A percentile compares a stretch with the other conserved stretches of the same genome.
phyloP scores from a whole-genome alignment of 2,888 invertebrate species.

The Cyclophora albipunctata region DNA sequence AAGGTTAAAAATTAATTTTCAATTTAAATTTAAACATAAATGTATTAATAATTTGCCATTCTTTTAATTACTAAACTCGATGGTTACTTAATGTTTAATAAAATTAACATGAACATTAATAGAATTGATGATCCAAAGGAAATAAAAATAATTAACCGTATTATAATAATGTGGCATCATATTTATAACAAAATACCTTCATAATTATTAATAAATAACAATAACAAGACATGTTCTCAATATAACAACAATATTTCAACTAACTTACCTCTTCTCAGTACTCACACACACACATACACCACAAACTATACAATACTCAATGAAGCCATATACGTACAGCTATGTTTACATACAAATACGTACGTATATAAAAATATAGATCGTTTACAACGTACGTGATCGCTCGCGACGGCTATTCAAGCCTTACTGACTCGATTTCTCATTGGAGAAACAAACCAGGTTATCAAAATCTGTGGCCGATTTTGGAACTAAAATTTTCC shows the following conservation, averaged over 20 bases:
- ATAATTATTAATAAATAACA: too few relatives aligned
- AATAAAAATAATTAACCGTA: neutral
- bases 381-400: constrained; percentile 25
- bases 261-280: constrained; percentile 7
- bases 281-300: too few relatives aligned
- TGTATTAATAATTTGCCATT: neutral
- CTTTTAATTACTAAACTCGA: too few relatives aligned
- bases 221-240: too few relatives aligned
- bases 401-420: constrained; percentile 42
- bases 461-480: neutral
- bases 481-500: neutral
- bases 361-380: constrained; percentile 33
- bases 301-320: constrained; percentile 10
- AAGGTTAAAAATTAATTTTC: neutral
- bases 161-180: too few relatives aligned
- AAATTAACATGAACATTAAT: too few relatives aligned
- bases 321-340: constrained; percentile 33
- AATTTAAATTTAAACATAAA: neutral
- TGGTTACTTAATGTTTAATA: too few relatives aligned
- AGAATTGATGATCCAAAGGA: neutral
- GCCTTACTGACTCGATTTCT: constrained; percentile 45
- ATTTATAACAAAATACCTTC: too few relatives aligned
- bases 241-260: too few relatives aligned
- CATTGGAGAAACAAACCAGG: constrained; percentile 23
- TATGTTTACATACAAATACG: constrained; percentile 16